phyloP scores from a whole-genome alignment of 2,113 vertebrate species.

The Fulmarus glacialis region DNA sequence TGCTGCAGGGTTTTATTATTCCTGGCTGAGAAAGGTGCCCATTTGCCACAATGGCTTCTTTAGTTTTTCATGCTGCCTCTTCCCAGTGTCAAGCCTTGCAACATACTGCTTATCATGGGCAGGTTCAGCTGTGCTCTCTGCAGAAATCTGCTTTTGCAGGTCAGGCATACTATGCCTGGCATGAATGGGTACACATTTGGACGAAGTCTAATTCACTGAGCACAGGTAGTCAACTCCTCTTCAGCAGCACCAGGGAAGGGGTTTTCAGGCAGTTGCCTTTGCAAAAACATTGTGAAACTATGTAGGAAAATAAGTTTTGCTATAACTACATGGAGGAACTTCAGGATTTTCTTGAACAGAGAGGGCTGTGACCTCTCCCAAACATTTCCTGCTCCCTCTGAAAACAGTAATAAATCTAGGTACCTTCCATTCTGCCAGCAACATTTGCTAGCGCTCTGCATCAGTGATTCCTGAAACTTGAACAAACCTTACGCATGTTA shows the following conservation, averaged over 20 bases:
- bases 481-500: fast-evolving
- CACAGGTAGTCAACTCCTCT: not conserved
- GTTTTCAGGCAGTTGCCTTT: not conserved
- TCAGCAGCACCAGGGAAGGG: not conserved
- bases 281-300: not conserved
- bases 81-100: not conserved
- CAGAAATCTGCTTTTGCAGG: not conserved
- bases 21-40: slow-evolving; percentile 44
- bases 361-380: not conserved
- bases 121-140: not conserved
- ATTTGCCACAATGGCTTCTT: slow-evolving; percentile 18
- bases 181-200: not conserved
- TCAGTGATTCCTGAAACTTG: not conserved
- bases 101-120: not conserved
- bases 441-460: not conserved
- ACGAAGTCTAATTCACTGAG: not conserved
- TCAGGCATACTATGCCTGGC: not conserved
- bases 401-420: not conserved
- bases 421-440: not conserved
- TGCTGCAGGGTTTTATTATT: slow-evolving; percentile 28
- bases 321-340: not conserved
- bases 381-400: not conserved
- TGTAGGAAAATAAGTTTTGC: not conserved
- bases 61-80: not conserved
- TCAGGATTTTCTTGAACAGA: not conserved